phyloP scores from a whole-genome alignment of 2,888 invertebrate genomes.

The Drosophila testacea region DNA sequence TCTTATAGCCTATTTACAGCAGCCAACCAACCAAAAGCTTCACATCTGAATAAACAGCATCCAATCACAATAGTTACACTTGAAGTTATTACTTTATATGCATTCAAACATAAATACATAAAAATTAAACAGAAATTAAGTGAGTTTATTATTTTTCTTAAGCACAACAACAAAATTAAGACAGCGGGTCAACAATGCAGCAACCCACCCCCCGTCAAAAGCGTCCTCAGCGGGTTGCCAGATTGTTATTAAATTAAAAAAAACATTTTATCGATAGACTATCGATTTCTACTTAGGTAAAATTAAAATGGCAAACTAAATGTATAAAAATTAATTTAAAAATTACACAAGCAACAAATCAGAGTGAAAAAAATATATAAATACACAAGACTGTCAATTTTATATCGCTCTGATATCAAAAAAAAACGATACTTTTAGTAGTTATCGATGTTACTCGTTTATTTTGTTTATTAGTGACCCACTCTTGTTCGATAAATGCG shows the following conservation, averaged over 20 bases:
- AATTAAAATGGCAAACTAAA: neutral
- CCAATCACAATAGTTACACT: slow-evolving; percentile 10
- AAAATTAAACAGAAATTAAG: neutral
- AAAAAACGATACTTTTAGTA: neutral
- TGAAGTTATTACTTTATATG: neutral
- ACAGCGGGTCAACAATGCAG: neutral
- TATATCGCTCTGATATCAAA: neutral
- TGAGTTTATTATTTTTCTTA: too few relatives aligned
- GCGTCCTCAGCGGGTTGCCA: slow-evolving; percentile 1
- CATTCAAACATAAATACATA: neutral
- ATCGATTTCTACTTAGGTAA: neutral
- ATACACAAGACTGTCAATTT: neutral
- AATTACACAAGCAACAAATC: neutral
- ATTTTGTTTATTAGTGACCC: neutral
- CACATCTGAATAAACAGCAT: slow-evolving; percentile 25
- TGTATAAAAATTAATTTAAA: neutral
- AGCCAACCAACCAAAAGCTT: slow-evolving; percentile 29
- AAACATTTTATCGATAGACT: neutral
- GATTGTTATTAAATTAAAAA: neutral
- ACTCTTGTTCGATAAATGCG: slow-evolving; percentile 6
- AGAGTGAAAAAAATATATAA: neutral
- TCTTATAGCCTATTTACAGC: slow-evolving; percentile 15
- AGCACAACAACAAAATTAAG: too few relatives aligned
- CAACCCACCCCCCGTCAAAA: neutral
- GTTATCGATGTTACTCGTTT: neutral